Evolutionary conservation across 2,888 invertebrate species (phyloP), one percentile per base, ranked within the genome.

Genomic region (Dinocampus coccinellae): DNA sequence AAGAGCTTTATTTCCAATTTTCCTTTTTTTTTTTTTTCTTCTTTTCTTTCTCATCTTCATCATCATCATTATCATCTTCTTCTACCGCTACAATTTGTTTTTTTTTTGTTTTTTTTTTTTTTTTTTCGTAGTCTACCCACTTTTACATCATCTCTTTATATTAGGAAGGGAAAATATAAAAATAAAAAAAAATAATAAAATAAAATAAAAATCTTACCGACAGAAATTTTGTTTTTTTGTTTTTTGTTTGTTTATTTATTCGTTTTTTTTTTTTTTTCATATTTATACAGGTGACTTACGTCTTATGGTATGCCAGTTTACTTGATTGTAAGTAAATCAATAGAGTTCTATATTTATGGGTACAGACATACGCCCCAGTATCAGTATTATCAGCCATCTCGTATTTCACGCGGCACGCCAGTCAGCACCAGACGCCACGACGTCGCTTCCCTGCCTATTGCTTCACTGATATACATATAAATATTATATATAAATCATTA

Each of bases 331-430:
- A 53, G 64, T 52, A 53, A 11, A 64, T 53, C 22, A 24, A 33
- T 34, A 64, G 53, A 36, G 55, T 34, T 3, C 3, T 55, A 55
- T 66, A 57, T 66, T 66, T 66, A 57, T 66, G 57, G 39, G 20
- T 66, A 3, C 22, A 34, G 11, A 53, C 33, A 52, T 64, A 65
- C 34, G 53, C 53, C 55, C 65, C 24, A 13, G 53, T 73, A 75
- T 76, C 73, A 55, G 55, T 67, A 71, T 61, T 67, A 76, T 76
- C 76, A 69, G 55, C 13, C 60, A 72, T 57, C 64, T 64, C 74
- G 72, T 76, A 76, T 73, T 76, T 76, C 70, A 76, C 70, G 68
- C 65, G 73, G 73, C 73, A 69, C 70, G 72, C 75, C 76, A 70
- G 72, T 76, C 75, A 76, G 72, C 66, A 68, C 72, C 75, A 75